phyloP scores from a whole-genome alignment of 2,113 vertebrate genomes.

The Grammomys dolichurus region DNA sequence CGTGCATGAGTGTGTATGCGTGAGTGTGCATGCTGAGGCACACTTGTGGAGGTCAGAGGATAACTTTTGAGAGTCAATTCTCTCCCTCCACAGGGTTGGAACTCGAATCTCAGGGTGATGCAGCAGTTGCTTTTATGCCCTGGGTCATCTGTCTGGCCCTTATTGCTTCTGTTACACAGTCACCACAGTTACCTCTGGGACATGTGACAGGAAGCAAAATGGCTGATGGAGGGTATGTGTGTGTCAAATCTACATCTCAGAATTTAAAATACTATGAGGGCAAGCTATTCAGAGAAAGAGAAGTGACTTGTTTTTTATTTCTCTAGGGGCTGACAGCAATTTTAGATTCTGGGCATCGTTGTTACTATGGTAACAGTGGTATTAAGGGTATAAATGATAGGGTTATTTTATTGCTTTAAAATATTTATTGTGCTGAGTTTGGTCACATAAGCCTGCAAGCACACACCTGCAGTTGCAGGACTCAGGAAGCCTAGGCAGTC shows the following conservation, averaged over 20 bases:
- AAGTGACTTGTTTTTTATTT: not conserved
- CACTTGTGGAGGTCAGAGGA: not conserved
- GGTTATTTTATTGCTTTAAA: slow-evolving; percentile 35
- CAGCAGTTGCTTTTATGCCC: not conserved
- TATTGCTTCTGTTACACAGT: not conserved
- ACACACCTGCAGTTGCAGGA: rapidly evolving
- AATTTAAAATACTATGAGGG: not conserved
- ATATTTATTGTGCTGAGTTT: not conserved
- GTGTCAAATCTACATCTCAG: not conserved
- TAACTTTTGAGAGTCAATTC: not conserved
- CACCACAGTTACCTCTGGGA: not conserved
- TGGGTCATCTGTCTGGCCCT: not conserved
- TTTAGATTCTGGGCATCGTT: slow-evolving; percentile 10
- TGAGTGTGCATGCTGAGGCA: not conserved
- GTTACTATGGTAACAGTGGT: not conserved
- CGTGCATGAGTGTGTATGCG: too few relatives aligned
- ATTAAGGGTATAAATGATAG: not conserved
- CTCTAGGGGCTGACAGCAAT: not conserved
- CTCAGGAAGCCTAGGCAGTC: too few relatives aligned
- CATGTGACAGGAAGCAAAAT: not conserved
- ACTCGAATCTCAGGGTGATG: not conserved
- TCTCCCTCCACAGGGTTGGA: not conserved
- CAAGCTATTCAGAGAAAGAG: not conserved
- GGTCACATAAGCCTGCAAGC: not conserved
- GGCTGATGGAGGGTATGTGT: not conserved